These are phyloP conservation scores for Listrodromus nycthemerus DNA, from an alignment of 2,888 invertebrate species.

Conservation along the genomic window DNA sequence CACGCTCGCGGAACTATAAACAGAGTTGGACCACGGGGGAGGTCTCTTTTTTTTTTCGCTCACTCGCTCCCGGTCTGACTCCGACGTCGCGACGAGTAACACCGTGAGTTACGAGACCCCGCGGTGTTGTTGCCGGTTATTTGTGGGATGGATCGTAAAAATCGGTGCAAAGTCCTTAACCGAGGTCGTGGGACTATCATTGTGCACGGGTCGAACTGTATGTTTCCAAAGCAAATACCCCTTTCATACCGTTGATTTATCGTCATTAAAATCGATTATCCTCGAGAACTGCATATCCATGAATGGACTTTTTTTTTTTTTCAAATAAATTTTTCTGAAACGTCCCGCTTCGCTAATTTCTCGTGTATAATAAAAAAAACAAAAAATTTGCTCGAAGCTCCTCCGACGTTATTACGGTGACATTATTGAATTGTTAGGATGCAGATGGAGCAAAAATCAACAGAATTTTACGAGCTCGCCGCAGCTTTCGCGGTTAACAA, in stretches of 20 bases:
- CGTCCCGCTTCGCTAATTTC: neutral
- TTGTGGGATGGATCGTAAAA: constrained; percentile 39
- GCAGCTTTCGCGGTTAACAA: constrained; percentile 37
- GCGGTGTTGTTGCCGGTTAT: constrained; percentile 14
- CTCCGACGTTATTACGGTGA: neutral
- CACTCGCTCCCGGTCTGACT: constrained; percentile 11
- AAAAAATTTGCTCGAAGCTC: neutral
- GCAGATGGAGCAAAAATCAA: constrained; percentile 19
- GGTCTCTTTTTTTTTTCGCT: constrained; percentile 16
- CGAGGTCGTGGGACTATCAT: constrained; percentile 3
- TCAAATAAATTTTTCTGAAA: neutral
- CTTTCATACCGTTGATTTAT: neutral
- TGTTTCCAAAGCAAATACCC: neutral
- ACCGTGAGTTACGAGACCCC: constrained; percentile 21
- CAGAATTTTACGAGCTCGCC: constrained; percentile 23
- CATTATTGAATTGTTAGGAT: constrained; percentile 32
- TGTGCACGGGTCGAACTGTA: neutral
- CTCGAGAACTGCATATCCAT: neutral
- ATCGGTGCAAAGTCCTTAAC: constrained; percentile 1
- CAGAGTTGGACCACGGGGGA: constrained; percentile 7
- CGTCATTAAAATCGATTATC: neutral
- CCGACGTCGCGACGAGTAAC: constrained; percentile 3
- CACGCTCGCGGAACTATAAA: constrained; percentile 40
- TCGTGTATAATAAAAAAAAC: neutral
- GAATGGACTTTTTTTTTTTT: neutral